Conservation (phyloP, 2,797 vertebrate genomes). For the Cacajao melanocephalus region DNA sequence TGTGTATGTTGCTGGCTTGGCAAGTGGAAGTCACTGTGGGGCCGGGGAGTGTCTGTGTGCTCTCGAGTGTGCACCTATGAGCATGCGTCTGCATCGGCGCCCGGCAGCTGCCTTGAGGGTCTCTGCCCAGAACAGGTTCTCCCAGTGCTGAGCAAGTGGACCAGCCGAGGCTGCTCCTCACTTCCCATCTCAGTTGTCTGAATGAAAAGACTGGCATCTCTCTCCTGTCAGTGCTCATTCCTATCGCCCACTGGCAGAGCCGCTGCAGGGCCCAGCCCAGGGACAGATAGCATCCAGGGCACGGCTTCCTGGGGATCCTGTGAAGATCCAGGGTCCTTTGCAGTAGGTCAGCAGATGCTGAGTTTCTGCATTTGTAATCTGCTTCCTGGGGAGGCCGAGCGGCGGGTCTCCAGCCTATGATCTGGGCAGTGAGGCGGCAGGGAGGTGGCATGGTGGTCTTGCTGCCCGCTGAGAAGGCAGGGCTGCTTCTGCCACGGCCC, state of each 20-base stretch:
- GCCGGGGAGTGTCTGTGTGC: fast-evolving
- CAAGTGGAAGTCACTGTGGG: not conserved
- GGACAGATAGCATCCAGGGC: not conserved
- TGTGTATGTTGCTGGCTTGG: not conserved
- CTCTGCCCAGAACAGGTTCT: not conserved
- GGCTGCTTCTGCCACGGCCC: not conserved
- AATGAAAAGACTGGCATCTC: not conserved
- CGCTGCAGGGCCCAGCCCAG: not conserved
- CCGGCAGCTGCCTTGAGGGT: not conserved
- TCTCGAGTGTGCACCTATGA: not conserved
- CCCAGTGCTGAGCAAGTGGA: not conserved
- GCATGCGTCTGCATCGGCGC: fast-evolving
- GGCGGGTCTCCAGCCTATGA: fast-evolving
- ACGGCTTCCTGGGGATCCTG: not conserved
- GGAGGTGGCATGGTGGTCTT: too few relatives aligned
- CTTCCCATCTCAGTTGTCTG: not conserved
- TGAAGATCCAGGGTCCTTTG: not conserved
- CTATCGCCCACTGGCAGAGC: not conserved
- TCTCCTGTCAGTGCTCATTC: not conserved
- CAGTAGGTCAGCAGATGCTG: not conserved
- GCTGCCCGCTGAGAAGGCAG: not conserved
- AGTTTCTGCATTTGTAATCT: not conserved
- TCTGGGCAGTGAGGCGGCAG: not conserved
- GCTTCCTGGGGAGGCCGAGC: not conserved
- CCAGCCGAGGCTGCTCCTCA: not conserved